Conservation (phyloP, 2,113 vertebrate species). For the Girardinichthys multiradiatus region DNA sequence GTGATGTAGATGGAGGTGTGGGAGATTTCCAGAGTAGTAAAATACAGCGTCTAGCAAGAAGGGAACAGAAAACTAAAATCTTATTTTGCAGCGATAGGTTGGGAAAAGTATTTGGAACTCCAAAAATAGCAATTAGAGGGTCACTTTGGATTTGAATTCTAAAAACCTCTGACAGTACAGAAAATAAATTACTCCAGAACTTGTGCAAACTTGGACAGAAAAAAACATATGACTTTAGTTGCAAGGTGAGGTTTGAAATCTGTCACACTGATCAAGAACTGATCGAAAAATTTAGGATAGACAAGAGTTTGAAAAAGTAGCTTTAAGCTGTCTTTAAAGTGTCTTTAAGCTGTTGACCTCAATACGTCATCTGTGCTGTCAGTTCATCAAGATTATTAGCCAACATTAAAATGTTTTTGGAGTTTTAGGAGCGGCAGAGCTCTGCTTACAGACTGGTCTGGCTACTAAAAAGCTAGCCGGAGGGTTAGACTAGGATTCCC, state of each 20-base stretch:
- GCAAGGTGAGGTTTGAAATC: background rate
- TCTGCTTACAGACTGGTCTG: no score
- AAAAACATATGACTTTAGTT: background rate
- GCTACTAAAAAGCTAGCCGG: no score
- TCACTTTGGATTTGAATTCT: background rate
- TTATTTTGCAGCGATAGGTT: background rate
- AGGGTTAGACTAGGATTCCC: no score
- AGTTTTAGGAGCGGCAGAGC: no score
- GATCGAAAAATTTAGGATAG: background rate
- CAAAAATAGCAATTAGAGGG: constrained; percentile 4
- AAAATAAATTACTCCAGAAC: background rate
- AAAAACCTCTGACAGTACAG: background rate
- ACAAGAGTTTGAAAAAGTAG: background rate
- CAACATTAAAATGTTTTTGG: no score
- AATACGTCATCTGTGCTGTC: no score
- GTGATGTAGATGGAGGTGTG: background rate
- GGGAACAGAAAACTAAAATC: background rate
- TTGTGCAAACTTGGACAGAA: background rate
- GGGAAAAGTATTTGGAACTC: background rate
- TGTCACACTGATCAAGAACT: background rate
- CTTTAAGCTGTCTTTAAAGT: no score
- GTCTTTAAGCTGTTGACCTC: no score
- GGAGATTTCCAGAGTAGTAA: constrained; percentile 1
- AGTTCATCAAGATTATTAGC: no score
- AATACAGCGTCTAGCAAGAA: background rate